phyloP scores from a whole-genome alignment of 2,113 vertebrate species.

The Syrrhaptes paradoxus region DNA sequence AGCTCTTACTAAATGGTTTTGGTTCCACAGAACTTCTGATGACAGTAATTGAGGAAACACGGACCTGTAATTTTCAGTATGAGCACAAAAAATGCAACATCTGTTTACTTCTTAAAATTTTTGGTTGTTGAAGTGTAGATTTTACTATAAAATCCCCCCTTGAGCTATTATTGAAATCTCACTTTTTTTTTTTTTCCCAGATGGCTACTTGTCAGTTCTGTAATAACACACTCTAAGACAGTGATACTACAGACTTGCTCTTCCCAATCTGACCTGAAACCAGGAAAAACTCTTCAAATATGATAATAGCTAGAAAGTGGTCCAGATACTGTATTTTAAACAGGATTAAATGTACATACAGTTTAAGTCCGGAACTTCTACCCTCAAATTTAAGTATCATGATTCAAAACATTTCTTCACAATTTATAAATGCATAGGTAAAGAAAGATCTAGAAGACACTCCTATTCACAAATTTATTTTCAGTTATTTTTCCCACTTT shows the following conservation, averaged over 20 bases:
- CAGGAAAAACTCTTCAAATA: neutral
- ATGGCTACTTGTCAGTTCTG: neutral
- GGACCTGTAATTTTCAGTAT: neutral
- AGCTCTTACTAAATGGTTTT: neutral
- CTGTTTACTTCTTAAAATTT: neutral
- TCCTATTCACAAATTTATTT: neutral
- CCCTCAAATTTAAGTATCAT: neutral
- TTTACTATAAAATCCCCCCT: neutral
- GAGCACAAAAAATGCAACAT: neutral
- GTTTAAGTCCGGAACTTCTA: neutral
- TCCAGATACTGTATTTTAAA: neutral
- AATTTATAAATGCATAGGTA: neutral
- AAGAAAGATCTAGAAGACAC: neutral
- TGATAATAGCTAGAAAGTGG: neutral
- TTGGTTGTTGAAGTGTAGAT: neutral
- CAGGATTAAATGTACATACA: neutral
- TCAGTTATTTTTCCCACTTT: neutral
- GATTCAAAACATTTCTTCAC: neutral
- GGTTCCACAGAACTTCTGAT: neutral
- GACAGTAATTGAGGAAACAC: neutral
- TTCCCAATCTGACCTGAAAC: neutral
- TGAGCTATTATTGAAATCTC: neutral
- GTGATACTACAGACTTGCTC: neutral
- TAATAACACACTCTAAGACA: neutral
- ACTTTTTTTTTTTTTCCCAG: neutral